phyloP scores from a whole-genome alignment of 2,113 vertebrate genomes.

The Axis porcinus region DNA sequence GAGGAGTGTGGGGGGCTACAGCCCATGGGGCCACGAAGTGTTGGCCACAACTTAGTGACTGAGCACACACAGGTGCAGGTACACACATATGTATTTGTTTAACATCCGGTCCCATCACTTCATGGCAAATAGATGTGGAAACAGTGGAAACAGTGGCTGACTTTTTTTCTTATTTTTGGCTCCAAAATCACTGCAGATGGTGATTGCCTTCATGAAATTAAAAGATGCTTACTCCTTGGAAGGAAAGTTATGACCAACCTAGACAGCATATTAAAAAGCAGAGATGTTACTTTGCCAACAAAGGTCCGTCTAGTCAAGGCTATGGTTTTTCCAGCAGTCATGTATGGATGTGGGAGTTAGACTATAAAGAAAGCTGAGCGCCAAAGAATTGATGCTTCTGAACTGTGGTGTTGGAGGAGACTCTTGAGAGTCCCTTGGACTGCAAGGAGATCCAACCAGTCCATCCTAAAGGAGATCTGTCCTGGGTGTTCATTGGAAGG shows the following conservation, averaged over 20 bases:
- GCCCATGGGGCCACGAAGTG: background rate
- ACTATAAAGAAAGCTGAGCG: background rate
- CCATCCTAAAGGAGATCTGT: background rate
- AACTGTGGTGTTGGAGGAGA: background rate
- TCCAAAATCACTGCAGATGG: background rate
- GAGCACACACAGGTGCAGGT: background rate
- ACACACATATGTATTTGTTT: background rate
- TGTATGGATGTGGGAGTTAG: background rate
- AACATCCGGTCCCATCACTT: background rate
- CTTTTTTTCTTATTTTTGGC: rapidly evolving
- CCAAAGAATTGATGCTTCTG: background rate
- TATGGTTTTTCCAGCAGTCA: background rate
- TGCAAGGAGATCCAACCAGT: background rate
- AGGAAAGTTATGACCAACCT: background rate
- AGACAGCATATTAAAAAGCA: background rate
- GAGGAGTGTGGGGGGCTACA: background rate
- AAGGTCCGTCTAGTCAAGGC: background rate
- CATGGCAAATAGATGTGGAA: background rate
- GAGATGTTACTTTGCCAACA: background rate
- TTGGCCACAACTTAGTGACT: background rate
- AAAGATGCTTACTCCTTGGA: background rate
- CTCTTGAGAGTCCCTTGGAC: background rate
- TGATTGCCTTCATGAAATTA: background rate
- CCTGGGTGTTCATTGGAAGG: background rate
- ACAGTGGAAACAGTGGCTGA: background rate